A percentile compares a stretch with the other conserved stretches of the same genome.
phyloP scores from a whole-genome alignment of 2,888 invertebrate species.

The Acleris emargana region DNA sequence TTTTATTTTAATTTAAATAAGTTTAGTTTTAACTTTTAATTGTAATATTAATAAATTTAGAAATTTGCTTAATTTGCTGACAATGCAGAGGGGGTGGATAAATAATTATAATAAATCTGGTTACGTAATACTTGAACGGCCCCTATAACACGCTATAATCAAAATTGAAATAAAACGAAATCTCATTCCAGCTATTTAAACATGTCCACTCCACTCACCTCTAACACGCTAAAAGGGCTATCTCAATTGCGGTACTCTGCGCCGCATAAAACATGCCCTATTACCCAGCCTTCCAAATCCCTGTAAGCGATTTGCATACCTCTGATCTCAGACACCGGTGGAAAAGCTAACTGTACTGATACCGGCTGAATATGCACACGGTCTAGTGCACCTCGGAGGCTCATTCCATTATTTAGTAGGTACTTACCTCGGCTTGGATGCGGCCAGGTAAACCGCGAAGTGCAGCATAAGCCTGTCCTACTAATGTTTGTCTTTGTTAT shows the following conservation, averaged over 20 bases:
- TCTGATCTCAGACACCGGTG: conserved; percentile 20
- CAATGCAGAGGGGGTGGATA: no score
- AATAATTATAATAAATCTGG: no score
- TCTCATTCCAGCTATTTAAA: no score
- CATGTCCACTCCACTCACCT: no score
- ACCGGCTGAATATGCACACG: conserved; percentile 33
- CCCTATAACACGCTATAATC: no score
- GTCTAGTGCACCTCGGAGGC: conserved; percentile 29
- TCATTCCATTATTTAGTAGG: conserved; percentile 34
- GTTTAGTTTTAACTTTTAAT: no score
- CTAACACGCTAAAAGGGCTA: conserved; percentile 1
- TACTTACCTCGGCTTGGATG: conserved; percentile 20
- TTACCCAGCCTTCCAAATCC: conserved; percentile 24
- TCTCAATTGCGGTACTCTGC: conserved; percentile 2
- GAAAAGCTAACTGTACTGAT: conserved; percentile 32
- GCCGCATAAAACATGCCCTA: conserved; percentile 10
- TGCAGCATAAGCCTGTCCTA: conserved; percentile 5
- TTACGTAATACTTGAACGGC: no score
- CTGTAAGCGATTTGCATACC: conserved; percentile 33
- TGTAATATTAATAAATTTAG: no score
- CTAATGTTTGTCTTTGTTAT: conserved; percentile 5
- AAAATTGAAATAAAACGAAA: no score
- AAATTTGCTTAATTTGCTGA: no score
- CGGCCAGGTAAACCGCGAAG: conserved; percentile 18
- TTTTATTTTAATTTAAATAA: no score